These are phyloP conservation scores for Phylloscopus whistleri DNA, from an alignment of 2,113 vertebrate genomes.

Conservation along the genomic window DNA sequence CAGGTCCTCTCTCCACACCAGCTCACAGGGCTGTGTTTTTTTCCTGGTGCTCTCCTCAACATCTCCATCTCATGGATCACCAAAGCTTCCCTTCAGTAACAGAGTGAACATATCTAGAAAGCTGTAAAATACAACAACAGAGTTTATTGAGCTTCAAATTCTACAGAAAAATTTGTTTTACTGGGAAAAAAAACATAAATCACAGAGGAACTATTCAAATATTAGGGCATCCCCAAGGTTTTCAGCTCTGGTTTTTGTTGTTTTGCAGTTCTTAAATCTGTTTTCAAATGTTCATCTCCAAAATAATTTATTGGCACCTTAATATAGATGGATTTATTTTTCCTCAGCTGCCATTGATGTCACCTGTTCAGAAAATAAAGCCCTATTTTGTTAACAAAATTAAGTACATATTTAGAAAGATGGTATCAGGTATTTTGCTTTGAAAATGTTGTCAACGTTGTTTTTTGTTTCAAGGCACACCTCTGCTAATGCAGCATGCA, in stretches of 20 bases:
- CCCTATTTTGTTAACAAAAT: not conserved
- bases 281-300: not conserved
- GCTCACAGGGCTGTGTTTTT: not conserved
- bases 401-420: not conserved
- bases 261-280: not conserved
- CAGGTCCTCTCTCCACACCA: not conserved
- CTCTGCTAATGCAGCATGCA: not conserved
- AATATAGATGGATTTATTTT: not conserved
- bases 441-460: not conserved
- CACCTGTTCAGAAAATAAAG: not conserved
- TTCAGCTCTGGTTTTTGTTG: not conserved
- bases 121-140: not conserved
- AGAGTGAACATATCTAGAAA: not conserved
- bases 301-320: not conserved
- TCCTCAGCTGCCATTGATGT: not conserved
- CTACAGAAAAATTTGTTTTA: not conserved
- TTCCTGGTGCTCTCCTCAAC: not conserved
- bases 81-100: not conserved
- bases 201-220: not conserved
- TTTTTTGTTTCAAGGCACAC: not conserved
- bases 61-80: not conserved
- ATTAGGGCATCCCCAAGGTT: not conserved
- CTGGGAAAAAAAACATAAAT: not conserved
- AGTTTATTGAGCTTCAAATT: not conserved
- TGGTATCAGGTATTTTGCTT: not conserved